Base-by-base conservation (phyloP, 2,797 vertebrate genomes). In the Etheostoma perlongum region DNA sequence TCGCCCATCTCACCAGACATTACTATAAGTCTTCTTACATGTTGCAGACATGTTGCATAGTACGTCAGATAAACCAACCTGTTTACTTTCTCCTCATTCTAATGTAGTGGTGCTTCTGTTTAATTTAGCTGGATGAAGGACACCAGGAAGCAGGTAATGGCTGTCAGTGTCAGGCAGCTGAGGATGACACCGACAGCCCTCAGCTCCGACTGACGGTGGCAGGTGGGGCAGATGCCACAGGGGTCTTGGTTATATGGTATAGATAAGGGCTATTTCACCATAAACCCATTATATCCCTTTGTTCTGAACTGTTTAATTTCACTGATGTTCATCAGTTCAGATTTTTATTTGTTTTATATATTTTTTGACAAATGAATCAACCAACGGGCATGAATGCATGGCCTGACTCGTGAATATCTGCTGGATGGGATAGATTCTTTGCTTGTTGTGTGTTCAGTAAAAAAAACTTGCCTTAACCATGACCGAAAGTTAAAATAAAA, bases 401-500 rank as follows among this genome's bases (percentile, higher is more conserved):
- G 93, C 94, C 90, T 94, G 91, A 93, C 60, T 88, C 87, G 94
- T 93, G 87, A 94, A 80, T 81, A 89, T 80, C 73, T 90, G 72
- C 74, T 84, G 92, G 88, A 88, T 90, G 88, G 89, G 86, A 90
- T 89, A 87, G 91, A 91, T 78, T 79, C 30, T 90, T 88, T 92
- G 93, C 93, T 95, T 94, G 90, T 89, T 92, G 92, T 92, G 91
- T 94, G 90, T 92, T 87, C 81, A 90, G 70, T 88, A 2, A 44
- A 4, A 44, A 48, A 84, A 85, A 80, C 79, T 89, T 95, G 95
- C 94, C 94, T 95, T 95, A 95, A 94, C 85, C 85, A 88, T 93
- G 84, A 91, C 80, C 85, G 85, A 79, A 87, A 92, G 81, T 86
- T 75, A 79, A 91, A 88, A 88, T 53, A 81, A 83, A 76, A 82